These are phyloP conservation scores for Triplophysa bombifrons DNA, from an alignment of 2,797 vertebrate species.

Conservation along the genomic window DNA sequence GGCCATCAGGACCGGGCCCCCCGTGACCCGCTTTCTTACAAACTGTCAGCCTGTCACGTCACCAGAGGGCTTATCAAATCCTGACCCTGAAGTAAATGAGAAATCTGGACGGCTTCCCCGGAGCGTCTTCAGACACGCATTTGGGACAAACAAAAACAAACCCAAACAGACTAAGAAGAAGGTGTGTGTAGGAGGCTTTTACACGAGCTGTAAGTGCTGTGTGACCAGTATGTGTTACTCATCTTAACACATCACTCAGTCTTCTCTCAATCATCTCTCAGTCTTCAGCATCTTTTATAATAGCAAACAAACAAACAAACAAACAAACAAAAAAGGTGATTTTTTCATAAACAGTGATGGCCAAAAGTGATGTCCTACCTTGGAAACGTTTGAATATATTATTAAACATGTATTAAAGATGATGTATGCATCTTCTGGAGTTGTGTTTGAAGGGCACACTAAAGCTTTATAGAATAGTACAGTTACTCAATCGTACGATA, in stretches of 20 bases:
- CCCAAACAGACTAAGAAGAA: constrained; percentile 33
- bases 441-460: too few relatives aligned
- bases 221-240: neutral
- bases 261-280: neutral
- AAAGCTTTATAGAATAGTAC: too few relatives aligned
- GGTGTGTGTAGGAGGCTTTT: constrained; percentile 35
- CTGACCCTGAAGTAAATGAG: constrained; percentile 76
- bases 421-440: too few relatives aligned
- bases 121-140: constrained; percentile 2
- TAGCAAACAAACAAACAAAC: neutral
- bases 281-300: neutral
- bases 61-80: constrained; percentile 77
- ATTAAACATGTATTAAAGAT: too few relatives aligned
- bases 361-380: too few relatives aligned
- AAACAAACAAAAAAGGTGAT: neutral
- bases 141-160: constrained; percentile 18
- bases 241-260: neutral
- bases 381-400: too few relatives aligned
- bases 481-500: too few relatives aligned
- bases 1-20: constrained; percentile 59
- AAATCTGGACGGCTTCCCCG: constrained; percentile 50
- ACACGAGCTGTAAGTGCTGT: neutral
- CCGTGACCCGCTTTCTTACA: constrained; percentile 80
- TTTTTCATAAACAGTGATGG: too few relatives aligned
- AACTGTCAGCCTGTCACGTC: constrained; percentile 77